These are phyloP conservation scores for Chauna torquata DNA, from an alignment of 2,113 vertebrate species.

Conservation along the genomic window DNA sequence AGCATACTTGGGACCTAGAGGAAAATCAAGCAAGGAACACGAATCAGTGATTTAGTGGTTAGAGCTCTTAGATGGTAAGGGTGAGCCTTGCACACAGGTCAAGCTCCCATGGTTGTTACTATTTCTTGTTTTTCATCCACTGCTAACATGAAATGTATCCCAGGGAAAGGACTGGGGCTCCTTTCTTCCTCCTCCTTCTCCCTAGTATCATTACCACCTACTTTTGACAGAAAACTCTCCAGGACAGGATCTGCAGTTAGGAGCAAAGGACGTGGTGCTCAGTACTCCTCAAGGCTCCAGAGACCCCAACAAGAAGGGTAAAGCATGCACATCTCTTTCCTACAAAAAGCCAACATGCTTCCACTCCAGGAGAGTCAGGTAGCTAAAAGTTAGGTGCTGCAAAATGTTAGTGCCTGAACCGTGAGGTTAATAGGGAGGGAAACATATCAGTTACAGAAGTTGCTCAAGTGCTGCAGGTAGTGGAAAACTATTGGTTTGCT, in stretches of 20 bases:
- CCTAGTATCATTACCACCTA: neutral
- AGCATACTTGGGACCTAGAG: neutral
- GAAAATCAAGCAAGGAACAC: neutral
- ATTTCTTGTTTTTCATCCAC: neutral
- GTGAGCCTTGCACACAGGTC: neutral
- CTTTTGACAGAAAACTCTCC: neutral
- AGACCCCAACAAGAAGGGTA: neutral
- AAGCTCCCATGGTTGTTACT: neutral
- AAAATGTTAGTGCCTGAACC: neutral
- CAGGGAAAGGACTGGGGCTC: neutral
- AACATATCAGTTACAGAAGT: neutral
- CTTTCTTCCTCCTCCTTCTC: neutral
- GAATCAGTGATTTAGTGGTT: neutral
- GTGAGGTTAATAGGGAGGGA: neutral
- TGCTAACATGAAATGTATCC: neutral
- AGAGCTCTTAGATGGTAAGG: neutral
- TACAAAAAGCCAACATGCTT: neutral
- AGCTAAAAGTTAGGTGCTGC: neutral
- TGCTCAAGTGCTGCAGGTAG: neutral
- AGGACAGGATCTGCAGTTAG: neutral
- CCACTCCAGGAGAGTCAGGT: neutral
- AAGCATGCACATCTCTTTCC: neutral
- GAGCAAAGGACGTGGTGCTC: neutral
- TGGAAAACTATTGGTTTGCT: neutral
- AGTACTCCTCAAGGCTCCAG: neutral